Percentiles rank a stretch among this genome's conserved stretches.
These are phyloP conservation scores for Merops nubicus DNA, from an alignment of 2,113 vertebrate genomes.

Conservation along the genomic window DNA sequence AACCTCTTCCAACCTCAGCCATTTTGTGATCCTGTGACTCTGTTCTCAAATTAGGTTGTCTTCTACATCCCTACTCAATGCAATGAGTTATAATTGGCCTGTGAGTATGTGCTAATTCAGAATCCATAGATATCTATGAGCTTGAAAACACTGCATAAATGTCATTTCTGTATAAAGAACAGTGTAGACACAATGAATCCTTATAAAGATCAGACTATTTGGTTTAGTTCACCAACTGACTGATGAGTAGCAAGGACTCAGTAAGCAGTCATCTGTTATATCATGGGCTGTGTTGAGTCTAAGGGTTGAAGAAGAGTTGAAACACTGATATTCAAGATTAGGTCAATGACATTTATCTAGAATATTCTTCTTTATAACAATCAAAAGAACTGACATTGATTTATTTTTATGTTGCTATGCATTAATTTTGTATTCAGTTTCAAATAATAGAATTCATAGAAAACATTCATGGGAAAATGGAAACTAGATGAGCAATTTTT, in stretches of 20 bases:
- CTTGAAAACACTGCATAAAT: neutral
- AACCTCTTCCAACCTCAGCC: neutral
- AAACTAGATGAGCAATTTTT: neutral
- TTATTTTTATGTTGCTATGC: neutral
- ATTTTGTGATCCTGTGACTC: neutral
- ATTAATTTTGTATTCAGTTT: neutral
- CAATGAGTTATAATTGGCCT: neutral
- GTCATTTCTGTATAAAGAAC: neutral
- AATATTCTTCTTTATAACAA: neutral
- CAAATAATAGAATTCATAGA: neutral
- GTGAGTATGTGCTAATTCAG: neutral
- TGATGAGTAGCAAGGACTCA: neutral
- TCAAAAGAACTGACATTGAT: neutral
- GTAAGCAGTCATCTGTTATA: neutral
- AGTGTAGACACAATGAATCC: neutral
- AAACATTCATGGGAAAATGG: neutral
- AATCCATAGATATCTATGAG: neutral
- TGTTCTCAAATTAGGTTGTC: neutral
- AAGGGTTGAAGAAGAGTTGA: neutral
- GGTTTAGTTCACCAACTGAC: neutral
- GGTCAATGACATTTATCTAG: neutral
- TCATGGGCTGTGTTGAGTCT: neutral
- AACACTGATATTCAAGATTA: neutral
- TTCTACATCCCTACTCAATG: neutral
- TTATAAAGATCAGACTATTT: neutral